Evolutionary conservation across 2,888 invertebrate genomes (phyloP).

Genomic region (Pyrgus malvae): DNA sequence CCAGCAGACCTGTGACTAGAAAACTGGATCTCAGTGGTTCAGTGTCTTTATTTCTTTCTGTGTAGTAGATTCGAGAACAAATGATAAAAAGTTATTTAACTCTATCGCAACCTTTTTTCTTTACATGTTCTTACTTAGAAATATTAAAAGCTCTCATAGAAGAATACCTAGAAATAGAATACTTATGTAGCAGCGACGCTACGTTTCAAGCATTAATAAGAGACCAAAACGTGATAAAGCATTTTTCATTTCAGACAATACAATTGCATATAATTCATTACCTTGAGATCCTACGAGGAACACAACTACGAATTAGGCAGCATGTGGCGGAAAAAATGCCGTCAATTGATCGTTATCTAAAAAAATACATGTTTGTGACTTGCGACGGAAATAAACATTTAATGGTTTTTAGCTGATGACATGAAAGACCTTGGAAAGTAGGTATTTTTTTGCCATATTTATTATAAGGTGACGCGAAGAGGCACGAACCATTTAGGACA

Average conservation of each 20-base stretch:
- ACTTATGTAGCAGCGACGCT: too few relatives aligned
- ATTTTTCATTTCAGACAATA: slow-evolving; percentile 33
- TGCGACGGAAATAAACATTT: slow-evolving; percentile 24
- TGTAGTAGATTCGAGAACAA: too few relatives aligned
- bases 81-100: too few relatives aligned
- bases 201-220: too few relatives aligned
- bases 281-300: slow-evolving; percentile 29
- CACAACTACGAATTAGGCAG: slow-evolving; percentile 36
- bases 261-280: slow-evolving; percentile 38
- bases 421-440: not conserved
- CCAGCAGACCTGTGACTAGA: too few relatives aligned
- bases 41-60: too few relatives aligned
- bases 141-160: too few relatives aligned
- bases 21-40: too few relatives aligned
- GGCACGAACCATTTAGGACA: too few relatives aligned
- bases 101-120: too few relatives aligned
- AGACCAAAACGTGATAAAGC: not conserved
- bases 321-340: slow-evolving; percentile 54
- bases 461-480: not conserved
- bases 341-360: slow-evolving; percentile 49
- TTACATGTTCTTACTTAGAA: too few relatives aligned
- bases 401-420: slow-evolving; percentile 11
- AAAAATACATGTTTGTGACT: slow-evolving; percentile 38
- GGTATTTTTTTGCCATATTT: not conserved
- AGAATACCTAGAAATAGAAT: too few relatives aligned